phyloP scores from a whole-genome alignment of 1,140 invertebrate species.

The Galleria mellonella region DNA sequence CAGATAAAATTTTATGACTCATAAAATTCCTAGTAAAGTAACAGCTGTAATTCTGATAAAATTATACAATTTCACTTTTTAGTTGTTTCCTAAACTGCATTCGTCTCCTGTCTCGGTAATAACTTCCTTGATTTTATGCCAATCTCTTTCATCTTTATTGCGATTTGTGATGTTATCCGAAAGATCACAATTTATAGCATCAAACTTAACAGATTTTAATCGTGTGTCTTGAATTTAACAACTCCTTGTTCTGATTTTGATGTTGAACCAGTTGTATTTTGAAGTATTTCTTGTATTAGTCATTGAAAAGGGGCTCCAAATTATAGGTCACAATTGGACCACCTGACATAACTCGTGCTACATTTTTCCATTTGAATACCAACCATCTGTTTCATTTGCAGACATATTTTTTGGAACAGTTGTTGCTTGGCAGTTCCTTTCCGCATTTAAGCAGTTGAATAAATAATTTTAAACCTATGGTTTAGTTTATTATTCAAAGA shows the following conservation, averaged over 20 bases:
- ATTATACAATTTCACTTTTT: conserved; percentile 5
- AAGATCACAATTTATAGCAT: not conserved
- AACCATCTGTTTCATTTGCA: conserved; percentile 25
- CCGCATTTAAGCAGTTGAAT: conserved; percentile 18
- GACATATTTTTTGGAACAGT: not conserved
- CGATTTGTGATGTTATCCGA: not conserved
- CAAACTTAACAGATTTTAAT: too few relatives aligned
- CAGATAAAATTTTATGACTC: conserved; percentile 44
- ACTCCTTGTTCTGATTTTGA: too few relatives aligned
- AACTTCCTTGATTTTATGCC: not conserved
- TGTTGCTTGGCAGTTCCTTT: conserved; percentile 5
- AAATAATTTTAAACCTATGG: not conserved
- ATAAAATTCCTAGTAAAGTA: conserved; percentile 17
- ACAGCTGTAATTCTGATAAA: conserved; percentile 4
- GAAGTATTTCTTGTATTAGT: conserved; percentile 9
- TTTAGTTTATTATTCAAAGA: too few relatives aligned
- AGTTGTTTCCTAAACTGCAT: too few relatives aligned
- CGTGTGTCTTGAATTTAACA: too few relatives aligned
- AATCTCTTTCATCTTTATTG: conserved; percentile 3
- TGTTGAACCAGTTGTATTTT: too few relatives aligned
- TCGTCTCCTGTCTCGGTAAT: too few relatives aligned
- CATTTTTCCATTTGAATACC: conserved; percentile 29
- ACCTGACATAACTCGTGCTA: conserved; percentile 28
- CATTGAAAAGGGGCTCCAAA: conserved; percentile 19
- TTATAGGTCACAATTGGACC: conserved; percentile 27